A percentile compares a stretch with the other conserved stretches of the same genome.
phyloP scores from a whole-genome alignment of 2,113 vertebrate genomes.

The Hirundichthys speculiger region DNA sequence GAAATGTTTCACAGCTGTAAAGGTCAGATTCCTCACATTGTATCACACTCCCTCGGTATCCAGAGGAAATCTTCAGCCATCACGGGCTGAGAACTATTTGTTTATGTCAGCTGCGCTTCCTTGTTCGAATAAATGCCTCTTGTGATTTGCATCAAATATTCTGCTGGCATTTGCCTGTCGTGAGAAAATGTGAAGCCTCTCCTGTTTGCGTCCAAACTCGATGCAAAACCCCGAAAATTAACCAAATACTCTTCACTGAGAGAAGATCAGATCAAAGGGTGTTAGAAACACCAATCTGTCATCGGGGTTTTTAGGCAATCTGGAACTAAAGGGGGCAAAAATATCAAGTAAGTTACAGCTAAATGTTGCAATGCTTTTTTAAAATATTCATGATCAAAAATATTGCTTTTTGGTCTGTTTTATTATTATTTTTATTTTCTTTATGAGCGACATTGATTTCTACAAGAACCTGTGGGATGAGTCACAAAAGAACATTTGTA shows the following conservation, averaged over 20 bases:
- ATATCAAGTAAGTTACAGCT: too few relatives aligned
- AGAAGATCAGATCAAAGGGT: too few relatives aligned
- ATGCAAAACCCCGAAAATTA: slow-evolving; percentile 1
- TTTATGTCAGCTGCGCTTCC: slow-evolving; percentile 21
- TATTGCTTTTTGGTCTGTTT: too few relatives aligned
- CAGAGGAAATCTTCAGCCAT: slow-evolving; percentile 27
- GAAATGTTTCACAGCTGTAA: slow-evolving; percentile 56
- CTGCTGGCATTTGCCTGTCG: slow-evolving; percentile 36
- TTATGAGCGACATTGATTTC: too few relatives aligned
- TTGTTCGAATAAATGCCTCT: slow-evolving; percentile 38
- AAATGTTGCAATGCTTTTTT: too few relatives aligned
- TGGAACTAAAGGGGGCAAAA: too few relatives aligned
- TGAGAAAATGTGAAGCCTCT: background rate
- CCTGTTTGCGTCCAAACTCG: background rate
- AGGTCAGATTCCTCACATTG: slow-evolving; percentile 66
- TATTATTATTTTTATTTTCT: too few relatives aligned
- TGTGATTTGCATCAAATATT: slow-evolving; percentile 46
- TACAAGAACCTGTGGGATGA: too few relatives aligned
- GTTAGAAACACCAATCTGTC: background rate
- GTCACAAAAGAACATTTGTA: too few relatives aligned
- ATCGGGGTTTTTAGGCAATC: background rate
- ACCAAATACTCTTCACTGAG: background rate
- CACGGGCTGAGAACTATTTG: slow-evolving; percentile 30
- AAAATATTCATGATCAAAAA: too few relatives aligned
- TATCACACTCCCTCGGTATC: slow-evolving; percentile 37